Evolutionary conservation across 2,888 invertebrate species (phyloP), one percentile per base, ranked within the genome.

Genomic region (Plagodis dolabraria): DNA sequence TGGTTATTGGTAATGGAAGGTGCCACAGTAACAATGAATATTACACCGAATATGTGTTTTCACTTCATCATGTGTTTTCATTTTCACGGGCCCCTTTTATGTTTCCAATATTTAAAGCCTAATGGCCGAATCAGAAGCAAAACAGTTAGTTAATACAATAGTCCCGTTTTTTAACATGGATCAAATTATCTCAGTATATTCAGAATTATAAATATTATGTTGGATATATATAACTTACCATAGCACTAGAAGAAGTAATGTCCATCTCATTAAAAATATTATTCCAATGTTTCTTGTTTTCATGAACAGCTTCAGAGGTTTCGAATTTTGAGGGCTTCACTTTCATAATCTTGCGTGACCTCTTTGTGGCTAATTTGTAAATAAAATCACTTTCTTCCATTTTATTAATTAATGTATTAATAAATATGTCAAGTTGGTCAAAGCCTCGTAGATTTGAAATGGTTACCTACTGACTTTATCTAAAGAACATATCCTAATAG

Each of bases 251-350:
- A 35, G 58, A 47, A 4, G 22, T 22, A 9, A 67, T 64, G 60
- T 86, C 79, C 12, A 89, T 67, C 57, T 80, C 66, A 35, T 76
- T 53, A 51, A 91, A 84, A n/a, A 86, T 71, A 53, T 67, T 71
- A 11, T 73, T 74, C 92, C 92, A 92, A 70, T 91, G 90, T 61
- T 76, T 79, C 68, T 80, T 91, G 58, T 87, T 88, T 5, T 60
- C 66, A 5, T 85, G 82, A 53, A 87, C 68, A 10, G 84, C 82
- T 64, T 83, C 82, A 0, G 76, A 64, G 5, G 70, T 63, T 67
- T 86, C 87, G 58, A 77, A 85, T 66, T 77, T 80, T 0, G 89
- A 86, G 22, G 80, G 75, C 53, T 79, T 85, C 33, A 91, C 71
- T 64, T 74, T 80, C 59, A 79, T 65, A 59, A 88, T 72, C 63